Base-by-base conservation (phyloP, 2,797 vertebrate genomes). In the Chloroceryle amazona region DNA sequence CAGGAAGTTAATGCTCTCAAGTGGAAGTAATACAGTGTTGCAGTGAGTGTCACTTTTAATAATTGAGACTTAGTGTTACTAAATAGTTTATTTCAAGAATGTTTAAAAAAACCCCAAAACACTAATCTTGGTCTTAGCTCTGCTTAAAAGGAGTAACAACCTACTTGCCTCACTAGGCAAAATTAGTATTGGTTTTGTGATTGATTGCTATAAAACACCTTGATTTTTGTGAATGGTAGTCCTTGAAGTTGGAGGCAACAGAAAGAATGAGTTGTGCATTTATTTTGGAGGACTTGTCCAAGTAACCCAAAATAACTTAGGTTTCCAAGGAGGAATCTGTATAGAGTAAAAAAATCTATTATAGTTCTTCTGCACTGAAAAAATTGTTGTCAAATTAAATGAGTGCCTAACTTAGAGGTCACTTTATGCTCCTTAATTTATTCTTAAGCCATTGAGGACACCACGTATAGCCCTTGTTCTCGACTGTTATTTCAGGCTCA, bases 11-110 rank as follows among this genome's bases (percentile, higher is more conserved):
- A 86, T 88, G 52, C 57, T 26, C 35, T 70, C 55, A 74, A 81
- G 46, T 95, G 41, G 84, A 95, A 60, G 58, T 83, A 92, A 86
- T 85, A 61, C 5, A 35, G 73, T 86, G 39, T 74, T 93, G 58
- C 29, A 81, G 47, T 61, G 68, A 90, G 41, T 80, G 73, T 65
- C 28, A 37, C 41, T 93, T 95, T 62, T 71, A 93, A 66, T 90
- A 78, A 86, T 19, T 4, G 4, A 67, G 67, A 75, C 51, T 87
- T 83, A n/a, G 13, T 57, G n/a, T 57, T 57, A 33, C 21, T 23
- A 33, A 23, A 23, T 73, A 6, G 37, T 39, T 80, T 74, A 22
- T 90, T 89, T 81, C 11, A 85, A 52, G 46, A 55, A 78, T 67
- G 17, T 78, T 78, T 67, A 57, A n/a, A 65, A 46, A 96, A 87